Percentiles rank a stretch among this genome's conserved stretches.
Conservation (phyloP, 2,797 vertebrate genomes). For the Hydrophis major region DNA sequence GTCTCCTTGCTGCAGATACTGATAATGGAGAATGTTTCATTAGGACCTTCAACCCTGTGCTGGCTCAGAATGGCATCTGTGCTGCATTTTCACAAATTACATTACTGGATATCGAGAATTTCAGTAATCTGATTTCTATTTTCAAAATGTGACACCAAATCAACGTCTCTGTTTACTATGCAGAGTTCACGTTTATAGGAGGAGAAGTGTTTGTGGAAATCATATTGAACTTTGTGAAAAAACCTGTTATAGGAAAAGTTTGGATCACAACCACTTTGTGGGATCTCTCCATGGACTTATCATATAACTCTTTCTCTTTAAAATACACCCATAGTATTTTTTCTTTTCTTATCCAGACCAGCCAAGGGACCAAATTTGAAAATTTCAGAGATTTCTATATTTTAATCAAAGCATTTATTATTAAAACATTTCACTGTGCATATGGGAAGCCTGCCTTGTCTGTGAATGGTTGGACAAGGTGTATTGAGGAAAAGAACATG, state of each 20-base stretch:
- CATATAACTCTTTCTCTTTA: background rate
- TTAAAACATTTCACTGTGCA: background rate
- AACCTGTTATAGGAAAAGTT: background rate
- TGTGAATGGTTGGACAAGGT: background rate
- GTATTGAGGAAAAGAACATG: background rate
- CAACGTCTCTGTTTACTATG: background rate
- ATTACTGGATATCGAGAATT: background rate
- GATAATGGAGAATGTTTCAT: background rate
- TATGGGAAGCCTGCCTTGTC: background rate
- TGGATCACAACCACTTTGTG: background rate
- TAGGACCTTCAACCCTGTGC: background rate
- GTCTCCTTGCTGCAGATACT: background rate
- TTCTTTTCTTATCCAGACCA: background rate
- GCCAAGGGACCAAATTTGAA: background rate
- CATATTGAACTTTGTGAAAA: accelerated
- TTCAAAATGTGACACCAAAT: background rate
- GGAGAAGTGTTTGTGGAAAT: background rate
- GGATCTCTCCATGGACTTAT: background rate
- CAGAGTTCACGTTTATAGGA: background rate
- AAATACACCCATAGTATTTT: background rate
- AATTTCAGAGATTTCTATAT: background rate
- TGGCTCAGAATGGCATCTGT: background rate
- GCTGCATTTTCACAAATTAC: background rate
- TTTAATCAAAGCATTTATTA: too few relatives aligned
- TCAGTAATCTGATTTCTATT: too few relatives aligned